Base-by-base conservation (phyloP, 53 echinoderm and acorn worm species). In the Zoroaster sp. region DNA sequence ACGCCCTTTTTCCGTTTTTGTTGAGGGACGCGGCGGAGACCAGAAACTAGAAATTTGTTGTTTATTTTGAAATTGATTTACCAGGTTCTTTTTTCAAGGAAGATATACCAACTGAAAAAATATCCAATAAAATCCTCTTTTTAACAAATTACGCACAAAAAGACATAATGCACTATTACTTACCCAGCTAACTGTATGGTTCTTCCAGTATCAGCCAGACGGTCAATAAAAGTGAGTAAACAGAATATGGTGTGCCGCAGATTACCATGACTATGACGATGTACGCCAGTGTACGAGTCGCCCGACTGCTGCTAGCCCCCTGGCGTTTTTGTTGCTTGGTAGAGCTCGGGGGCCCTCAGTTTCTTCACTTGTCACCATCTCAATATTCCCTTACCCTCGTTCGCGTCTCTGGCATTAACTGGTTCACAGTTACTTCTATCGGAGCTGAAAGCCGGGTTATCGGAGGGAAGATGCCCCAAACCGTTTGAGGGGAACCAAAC, bases 241-340 rank as follows among this genome's bases (percentile, higher is more conserved):
- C 13, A 37, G 46, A 46, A 73, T 72, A 87, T 8, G 93, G 93
- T 0, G 87, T 49, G 41, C 87, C 87, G 1, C 87, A 78, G 25
- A 93, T 69, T 47, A 90, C 65, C 93, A 93, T 93, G 11, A 87
- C 85, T 14, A 46, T 41, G 38, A 87, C 74, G 52, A 87, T 93
- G 36, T 90, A 90, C 31, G 87, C 67, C 83, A 93, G 42, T 0
- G 87, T 93, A 33, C 87, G 87, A 18, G 82, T 89, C 13, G 90
- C 90, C 28, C 90, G 72, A 23, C 85, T 69, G 85, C 85, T 85
- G 85, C 85, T 85, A 9, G 70, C n/a, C n/a, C n/a, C 69, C 36
- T 35, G 52, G 1, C 85, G 47, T 40, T 42, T 71, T 51, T 36
- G 35, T 25, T 44, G 81, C 1, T 71, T n/a, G n/a, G 5, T 4